Evolutionary conservation across 1,140 invertebrate genomes (phyloP), one percentile per base, ranked within the genome.

Genomic region (Brachionus koreanus): DNA sequence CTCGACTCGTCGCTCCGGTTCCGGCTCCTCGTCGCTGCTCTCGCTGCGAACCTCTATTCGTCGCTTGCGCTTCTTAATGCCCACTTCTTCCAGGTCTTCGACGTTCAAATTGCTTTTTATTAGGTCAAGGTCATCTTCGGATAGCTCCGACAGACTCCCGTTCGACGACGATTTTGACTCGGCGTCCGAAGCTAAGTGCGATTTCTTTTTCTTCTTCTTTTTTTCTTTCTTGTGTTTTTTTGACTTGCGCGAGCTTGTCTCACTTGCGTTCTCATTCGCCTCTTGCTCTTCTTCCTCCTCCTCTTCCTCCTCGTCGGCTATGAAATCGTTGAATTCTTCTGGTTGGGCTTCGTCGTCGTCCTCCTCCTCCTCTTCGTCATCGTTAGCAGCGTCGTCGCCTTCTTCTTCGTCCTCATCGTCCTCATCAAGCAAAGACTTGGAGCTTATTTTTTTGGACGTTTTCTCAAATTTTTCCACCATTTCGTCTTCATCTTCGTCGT

Each of bases 91-190:
- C 6, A 79, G 19, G 33, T 79, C 76, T 0, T 79, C 49, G 7
- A 79, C 76, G 12, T 79, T 61, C 35, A 82, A 46, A 19, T 82
- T 82, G 33, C 35, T 33, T 82, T 82, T 69, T 5, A 82, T 39
- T 35, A 82, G 37, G 39, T 82, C 79, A n/a, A 82, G 37, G 43
- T 82, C 79, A n/a, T 82, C 79, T n/a, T 82, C 79, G n/a, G 29
- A 29, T 37, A 82, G 42, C 12, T 65, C 79, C n/a, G 57, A 33
- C 5, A 65, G 10, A 16, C 52, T 67, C 9, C 43, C 49, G 35
- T 65, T 57, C 0, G 49, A 57, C 25, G 76, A 79, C n/a, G 76
- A 57, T 19, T 19, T 42, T 19, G 49, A 57, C 23, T 61, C 76
- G 10, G n/a, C 46, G 12, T 79, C 76, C 25, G 49, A 57, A 5